phyloP scores from a whole-genome alignment of 2,113 vertebrate genomes.

The Tapirus terrestris region DNA sequence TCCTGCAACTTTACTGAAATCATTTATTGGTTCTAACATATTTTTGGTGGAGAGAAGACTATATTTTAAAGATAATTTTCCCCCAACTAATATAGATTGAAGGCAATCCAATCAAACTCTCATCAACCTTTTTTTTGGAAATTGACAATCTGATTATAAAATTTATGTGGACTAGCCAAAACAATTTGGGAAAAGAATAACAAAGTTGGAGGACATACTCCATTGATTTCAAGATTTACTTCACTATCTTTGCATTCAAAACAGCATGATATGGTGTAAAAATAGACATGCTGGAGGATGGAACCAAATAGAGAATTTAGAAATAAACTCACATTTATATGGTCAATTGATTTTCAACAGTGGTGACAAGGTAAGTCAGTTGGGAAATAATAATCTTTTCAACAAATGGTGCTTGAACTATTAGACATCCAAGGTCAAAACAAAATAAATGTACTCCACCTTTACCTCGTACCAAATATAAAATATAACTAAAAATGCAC shows the following conservation, averaged over 20 bases:
- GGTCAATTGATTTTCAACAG: background rate
- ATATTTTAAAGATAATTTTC: background rate
- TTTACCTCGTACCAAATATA: background rate
- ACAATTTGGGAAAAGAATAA: background rate
- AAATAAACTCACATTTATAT: background rate
- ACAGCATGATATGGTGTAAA: background rate
- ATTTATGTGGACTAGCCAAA: background rate
- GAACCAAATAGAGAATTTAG: background rate
- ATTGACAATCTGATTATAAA: background rate
- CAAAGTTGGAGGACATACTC: background rate
- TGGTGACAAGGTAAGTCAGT: background rate
- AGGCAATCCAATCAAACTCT: background rate
- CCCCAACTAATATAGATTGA: background rate
- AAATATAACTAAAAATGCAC: constrained; percentile 10
- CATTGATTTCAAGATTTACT: background rate
- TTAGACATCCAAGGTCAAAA: background rate
- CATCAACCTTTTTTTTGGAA: background rate
- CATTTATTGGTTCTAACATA: background rate
- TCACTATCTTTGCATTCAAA: background rate
- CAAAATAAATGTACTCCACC: background rate
- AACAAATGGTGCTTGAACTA: background rate
- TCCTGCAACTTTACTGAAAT: background rate
- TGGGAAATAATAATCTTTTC: background rate
- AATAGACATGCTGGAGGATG: background rate
- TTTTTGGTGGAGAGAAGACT: background rate